phyloP scores from a whole-genome alignment of 2,113 vertebrate genomes.

The Epinephelus moara region DNA sequence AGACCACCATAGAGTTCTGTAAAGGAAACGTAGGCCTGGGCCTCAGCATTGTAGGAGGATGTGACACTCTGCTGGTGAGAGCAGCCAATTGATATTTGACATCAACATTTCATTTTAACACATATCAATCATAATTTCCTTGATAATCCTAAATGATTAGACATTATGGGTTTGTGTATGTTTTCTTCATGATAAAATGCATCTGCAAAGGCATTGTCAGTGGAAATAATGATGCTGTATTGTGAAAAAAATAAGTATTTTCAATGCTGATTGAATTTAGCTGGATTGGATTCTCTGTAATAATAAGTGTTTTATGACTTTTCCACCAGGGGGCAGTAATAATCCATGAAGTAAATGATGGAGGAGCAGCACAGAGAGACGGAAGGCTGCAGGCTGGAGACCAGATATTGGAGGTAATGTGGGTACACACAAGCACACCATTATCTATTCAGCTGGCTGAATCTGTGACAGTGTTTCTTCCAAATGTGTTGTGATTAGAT shows the following conservation, averaged over 20 bases:
- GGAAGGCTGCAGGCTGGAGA: conserved; percentile 95
- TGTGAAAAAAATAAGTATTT: conserved; percentile 4
- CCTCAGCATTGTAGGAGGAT: conserved; percentile 95
- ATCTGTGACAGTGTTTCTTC: background rate
- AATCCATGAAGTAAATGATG: conserved; percentile 96
- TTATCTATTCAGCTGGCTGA: background rate
- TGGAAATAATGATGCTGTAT: too few species aligned
- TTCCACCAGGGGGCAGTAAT: conserved; percentile 92
- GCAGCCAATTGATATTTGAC: background rate
- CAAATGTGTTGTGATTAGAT: background rate
- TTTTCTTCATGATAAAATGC: background rate
- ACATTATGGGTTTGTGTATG: background rate
- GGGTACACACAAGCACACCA: background rate
- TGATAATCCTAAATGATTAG: background rate
- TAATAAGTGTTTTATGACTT: conserved; percentile 17
- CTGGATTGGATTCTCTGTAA: background rate
- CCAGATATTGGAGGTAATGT: conserved; percentile 93
- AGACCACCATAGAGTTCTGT: conserved; percentile 93
- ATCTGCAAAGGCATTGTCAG: background rate
- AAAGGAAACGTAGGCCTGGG: conserved; percentile 93
- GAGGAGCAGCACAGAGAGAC: conserved; percentile 95
- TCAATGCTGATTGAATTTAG: background rate
- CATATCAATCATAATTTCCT: background rate
- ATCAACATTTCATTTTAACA: background rate
- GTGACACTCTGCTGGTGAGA: conserved; percentile 92